Evolutionary conservation across 2,888 invertebrate genomes (phyloP).

Genomic region (Scelioninae gen. 1): DNA sequence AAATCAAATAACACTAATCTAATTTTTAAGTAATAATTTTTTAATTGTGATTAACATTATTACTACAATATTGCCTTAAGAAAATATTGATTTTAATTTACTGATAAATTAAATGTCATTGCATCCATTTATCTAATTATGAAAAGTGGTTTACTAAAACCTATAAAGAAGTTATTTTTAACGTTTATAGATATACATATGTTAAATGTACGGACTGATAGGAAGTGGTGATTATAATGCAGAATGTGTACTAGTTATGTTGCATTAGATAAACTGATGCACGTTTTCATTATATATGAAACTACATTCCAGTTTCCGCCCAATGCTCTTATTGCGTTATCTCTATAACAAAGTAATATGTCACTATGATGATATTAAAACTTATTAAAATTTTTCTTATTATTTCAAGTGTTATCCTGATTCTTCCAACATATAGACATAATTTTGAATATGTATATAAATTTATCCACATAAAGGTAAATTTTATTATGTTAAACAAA

Average conservation of each 20-base stretch:
- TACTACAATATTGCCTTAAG: too few relatives aligned
- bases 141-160: neutral
- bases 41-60: too few relatives aligned
- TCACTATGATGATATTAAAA: neutral
- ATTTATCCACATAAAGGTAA: too few relatives aligned
- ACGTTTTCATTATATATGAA: constrained; percentile 15
- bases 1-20: too few relatives aligned
- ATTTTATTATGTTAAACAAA: too few relatives aligned
- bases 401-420: neutral
- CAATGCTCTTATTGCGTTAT: constrained; percentile 8
- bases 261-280: constrained; percentile 30
- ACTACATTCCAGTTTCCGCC: constrained; percentile 29
- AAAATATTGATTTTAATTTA: neutral
- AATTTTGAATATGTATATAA: too few relatives aligned
- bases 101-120: neutral
- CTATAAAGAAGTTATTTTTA: constrained; percentile 14
- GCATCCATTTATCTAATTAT: neutral
- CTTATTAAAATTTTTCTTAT: neutral
- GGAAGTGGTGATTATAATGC: constrained; percentile 33
- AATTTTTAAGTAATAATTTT: too few relatives aligned
- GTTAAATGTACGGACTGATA: constrained; percentile 2
- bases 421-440: neutral
- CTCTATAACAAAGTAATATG: constrained; percentile 9
- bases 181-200: neutral
- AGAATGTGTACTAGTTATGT: constrained; percentile 15